Base-by-base conservation (phyloP, 2,797 vertebrate species). In the Galagoides demidoff region DNA sequence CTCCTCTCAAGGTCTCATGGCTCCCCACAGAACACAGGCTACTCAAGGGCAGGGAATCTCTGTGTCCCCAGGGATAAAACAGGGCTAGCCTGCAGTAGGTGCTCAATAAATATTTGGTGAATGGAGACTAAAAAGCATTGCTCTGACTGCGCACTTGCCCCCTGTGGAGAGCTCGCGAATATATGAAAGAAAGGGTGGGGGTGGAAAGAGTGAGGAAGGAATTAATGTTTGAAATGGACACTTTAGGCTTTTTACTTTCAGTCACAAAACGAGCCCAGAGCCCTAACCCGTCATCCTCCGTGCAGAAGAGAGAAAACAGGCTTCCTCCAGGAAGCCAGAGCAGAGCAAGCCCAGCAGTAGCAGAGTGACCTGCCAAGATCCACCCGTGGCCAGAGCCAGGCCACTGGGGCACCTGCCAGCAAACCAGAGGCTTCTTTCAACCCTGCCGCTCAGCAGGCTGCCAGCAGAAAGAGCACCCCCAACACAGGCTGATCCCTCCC, bases 321-420 rank as follows among this genome's bases (percentile, higher is more conserved):
- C 83, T 88, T n/a, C 57, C 19, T 49, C 43, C 52, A 31, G 64
- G 49, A 64, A 78, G 77, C 73, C 61, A 6, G 27, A 11, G 31
- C 63, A 7, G 37, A 39, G 52, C 27, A 23, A 4, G 70, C 64
- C 14, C 2, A 4, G 85, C 27, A 20, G 34, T 55, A 10, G 64
- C 43, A 1, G 6, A 12, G 34, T 7, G 64, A 59, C 85, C 89
- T 61, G 91, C 93, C 95, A 63, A 66, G 78, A 37, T 39, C 23
- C 85, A 81, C 64, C 17, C 22, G 6, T 61, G 1, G 61, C 74
- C 13, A 4, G 34, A 43, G 85, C 96, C 92, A 68, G 92, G 49
- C 31, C 92, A 3, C 55, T 2, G 5, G 57, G 89, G 81, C 70
- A 37, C 90, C 63, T 27, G 92, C 89, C 92, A 82, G 64, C 70